These are phyloP conservation scores for Tinea semifulvella DNA, from an alignment of 2,888 invertebrate genomes.

Conservation along the genomic window DNA sequence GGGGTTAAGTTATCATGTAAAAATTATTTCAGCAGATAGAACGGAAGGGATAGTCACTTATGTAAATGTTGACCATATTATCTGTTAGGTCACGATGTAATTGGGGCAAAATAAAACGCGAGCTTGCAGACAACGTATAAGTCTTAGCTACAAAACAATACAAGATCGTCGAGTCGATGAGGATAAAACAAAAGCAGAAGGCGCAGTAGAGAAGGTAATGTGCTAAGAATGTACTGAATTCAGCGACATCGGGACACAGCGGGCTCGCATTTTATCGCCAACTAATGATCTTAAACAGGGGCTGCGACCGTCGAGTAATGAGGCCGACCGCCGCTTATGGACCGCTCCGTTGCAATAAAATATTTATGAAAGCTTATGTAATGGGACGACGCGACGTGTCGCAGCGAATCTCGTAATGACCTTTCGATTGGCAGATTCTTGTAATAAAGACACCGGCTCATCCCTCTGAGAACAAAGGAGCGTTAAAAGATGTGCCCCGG, in stretches of 20 bases:
- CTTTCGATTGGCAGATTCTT: slow-evolving; percentile 9
- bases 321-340: slow-evolving; percentile 32
- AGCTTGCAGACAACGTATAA: neutral
- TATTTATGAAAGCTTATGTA: slow-evolving; percentile 13
- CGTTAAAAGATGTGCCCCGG: slow-evolving; percentile 23
- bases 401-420: slow-evolving; percentile 1
- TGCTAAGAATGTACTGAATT: slow-evolving; percentile 41
- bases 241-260: slow-evolving; percentile 21
- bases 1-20: neutral
- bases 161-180: neutral
- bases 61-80: slow-evolving; percentile 2
- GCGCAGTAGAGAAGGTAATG: slow-evolving; percentile 23
- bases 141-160: neutral
- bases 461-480: slow-evolving; percentile 22
- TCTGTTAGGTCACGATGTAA: neutral
- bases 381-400: slow-evolving; percentile 9
- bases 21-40: neutral
- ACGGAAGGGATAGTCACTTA: neutral
- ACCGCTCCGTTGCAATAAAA: slow-evolving; percentile 6
- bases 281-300: slow-evolving; percentile 49
- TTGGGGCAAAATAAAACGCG: neutral
- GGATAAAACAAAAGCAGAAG: slow-evolving; percentile 6
- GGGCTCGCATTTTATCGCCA: slow-evolving; percentile 54
- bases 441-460: slow-evolving; percentile 8
- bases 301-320: slow-evolving; percentile 38